Conservation (phyloP, 53 echinoderm and acorn worm genomes). For the Crossaster papposus region DNA sequence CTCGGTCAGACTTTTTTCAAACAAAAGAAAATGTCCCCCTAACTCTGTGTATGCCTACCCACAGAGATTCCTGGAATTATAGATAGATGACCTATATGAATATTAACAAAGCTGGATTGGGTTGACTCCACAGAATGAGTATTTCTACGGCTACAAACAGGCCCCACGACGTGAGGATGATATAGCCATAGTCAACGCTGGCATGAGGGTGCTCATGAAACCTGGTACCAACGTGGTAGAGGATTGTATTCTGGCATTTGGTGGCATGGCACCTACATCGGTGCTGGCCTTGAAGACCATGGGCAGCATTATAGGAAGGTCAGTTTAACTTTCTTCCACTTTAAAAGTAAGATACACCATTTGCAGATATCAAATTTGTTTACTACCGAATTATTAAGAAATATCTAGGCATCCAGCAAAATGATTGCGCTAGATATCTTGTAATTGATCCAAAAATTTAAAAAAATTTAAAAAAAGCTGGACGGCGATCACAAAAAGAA, state of each 20-base stretch:
- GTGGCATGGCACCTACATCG: slow-evolving; percentile 86
- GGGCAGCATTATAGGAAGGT: slow-evolving; percentile 71
- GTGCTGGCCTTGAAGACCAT: slow-evolving; percentile 75
- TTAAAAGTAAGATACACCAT: too few species aligned
- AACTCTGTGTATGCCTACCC: too few species aligned
- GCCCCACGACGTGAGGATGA: slow-evolving; percentile 66
- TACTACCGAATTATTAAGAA: too few species aligned
- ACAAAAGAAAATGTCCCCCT: too few species aligned
- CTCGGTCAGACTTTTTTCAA: too few species aligned
- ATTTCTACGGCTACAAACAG: slow-evolving; percentile 69
- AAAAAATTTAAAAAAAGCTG: too few species aligned
- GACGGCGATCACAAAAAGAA: too few species aligned
- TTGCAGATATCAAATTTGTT: too few species aligned
- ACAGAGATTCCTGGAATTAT: too few species aligned
- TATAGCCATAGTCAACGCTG: slow-evolving; percentile 71
- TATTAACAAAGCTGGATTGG: neutral
- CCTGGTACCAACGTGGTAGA: slow-evolving; percentile 52
- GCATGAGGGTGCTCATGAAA: slow-evolving; percentile 68
- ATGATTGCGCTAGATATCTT: too few species aligned
- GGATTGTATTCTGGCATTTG: slow-evolving; percentile 64
- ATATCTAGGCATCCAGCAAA: too few species aligned
- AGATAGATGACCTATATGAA: neutral
- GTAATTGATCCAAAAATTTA: too few species aligned
- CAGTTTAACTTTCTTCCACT: neutral
- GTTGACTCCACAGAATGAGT: slow-evolving; percentile 62